Conservation (phyloP, 2,797 vertebrate species). For the Orestias chungarensis region DNA sequence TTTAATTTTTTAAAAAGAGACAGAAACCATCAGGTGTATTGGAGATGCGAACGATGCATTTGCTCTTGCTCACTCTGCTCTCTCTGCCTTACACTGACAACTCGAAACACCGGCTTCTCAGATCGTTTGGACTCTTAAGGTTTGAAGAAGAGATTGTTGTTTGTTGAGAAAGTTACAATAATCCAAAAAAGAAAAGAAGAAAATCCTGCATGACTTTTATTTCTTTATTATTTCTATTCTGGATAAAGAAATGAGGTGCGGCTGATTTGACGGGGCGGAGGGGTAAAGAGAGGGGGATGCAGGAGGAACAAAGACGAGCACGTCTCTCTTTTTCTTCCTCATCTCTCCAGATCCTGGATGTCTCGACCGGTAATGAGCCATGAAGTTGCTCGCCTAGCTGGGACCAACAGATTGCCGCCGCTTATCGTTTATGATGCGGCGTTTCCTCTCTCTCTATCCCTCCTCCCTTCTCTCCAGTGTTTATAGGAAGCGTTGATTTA, state of each 20-base stretch:
- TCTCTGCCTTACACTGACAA: slow-evolving; percentile 34
- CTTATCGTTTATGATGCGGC: slow-evolving; percentile 73
- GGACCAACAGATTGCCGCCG: slow-evolving; percentile 73
- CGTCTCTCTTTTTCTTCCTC: slow-evolving; percentile 52
- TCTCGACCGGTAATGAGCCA: slow-evolving; percentile 78
- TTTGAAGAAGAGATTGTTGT: slow-evolving; percentile 14
- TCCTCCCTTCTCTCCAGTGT: slow-evolving; percentile 38
- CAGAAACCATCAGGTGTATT: slow-evolving; percentile 35
- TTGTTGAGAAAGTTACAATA: slow-evolving; percentile 29
- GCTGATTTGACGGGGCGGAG: slow-evolving; percentile 60
- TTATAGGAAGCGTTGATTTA: slow-evolving; percentile 73
- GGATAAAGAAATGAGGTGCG: slow-evolving; percentile 56
- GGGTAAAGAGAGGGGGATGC: slow-evolving; percentile 43
- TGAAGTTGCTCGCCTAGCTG: slow-evolving; percentile 73
- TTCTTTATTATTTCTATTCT: too few relatives aligned
- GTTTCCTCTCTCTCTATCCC: slow-evolving; percentile 15
- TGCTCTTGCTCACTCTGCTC: slow-evolving; percentile 30
- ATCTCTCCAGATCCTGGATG: slow-evolving; percentile 58
- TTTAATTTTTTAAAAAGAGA: too few relatives aligned
- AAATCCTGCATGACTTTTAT: too few relatives aligned
- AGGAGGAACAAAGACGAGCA: slow-evolving; percentile 39
- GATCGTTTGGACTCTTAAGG: slow-evolving; percentile 27
- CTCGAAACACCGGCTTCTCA: slow-evolving; percentile 4
- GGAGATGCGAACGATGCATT: slow-evolving; percentile 34
- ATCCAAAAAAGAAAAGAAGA: too few relatives aligned